Conservation (phyloP, 2,888 invertebrate genomes). For the Globia sparganii region DNA sequence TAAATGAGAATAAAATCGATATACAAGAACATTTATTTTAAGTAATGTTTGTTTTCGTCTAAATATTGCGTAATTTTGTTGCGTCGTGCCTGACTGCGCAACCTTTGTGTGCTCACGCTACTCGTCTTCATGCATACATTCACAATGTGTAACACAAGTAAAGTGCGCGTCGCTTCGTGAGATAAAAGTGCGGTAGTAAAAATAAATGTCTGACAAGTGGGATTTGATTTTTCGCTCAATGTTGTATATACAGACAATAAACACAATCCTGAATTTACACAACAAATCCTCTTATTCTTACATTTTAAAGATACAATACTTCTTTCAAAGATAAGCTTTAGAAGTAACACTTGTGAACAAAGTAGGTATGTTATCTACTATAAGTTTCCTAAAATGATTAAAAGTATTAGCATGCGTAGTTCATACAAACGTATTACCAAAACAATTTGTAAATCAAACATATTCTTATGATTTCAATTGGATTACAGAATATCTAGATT, state of each 20-base stretch:
- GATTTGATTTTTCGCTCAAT: neutral
- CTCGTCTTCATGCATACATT: neutral
- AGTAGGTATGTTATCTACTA: neutral
- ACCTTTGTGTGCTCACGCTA: neutral
- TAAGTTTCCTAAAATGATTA: neutral
- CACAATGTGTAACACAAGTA: neutral
- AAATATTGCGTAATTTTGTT: no score
- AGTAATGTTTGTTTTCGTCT: no score
- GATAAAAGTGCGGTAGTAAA: neutral
- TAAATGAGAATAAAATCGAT: no score
- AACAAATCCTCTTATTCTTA: slow-evolving; percentile 4
- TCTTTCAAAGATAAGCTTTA: neutral
- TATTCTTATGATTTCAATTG: no score
- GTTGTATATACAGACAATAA: neutral
- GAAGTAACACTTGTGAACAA: neutral
- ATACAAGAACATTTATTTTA: no score
- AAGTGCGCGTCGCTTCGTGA: neutral
- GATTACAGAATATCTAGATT: no score
- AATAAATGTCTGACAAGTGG: neutral
- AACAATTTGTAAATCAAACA: no score
- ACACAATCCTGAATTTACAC: neutral
- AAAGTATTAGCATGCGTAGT: no score
- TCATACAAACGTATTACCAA: no score
- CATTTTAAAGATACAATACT: slow-evolving; percentile 7
- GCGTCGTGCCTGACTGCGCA: no score